Evolutionary conservation across 1,140 invertebrate species (phyloP).

Genomic region (Ditylenchus dipsaci): DNA sequence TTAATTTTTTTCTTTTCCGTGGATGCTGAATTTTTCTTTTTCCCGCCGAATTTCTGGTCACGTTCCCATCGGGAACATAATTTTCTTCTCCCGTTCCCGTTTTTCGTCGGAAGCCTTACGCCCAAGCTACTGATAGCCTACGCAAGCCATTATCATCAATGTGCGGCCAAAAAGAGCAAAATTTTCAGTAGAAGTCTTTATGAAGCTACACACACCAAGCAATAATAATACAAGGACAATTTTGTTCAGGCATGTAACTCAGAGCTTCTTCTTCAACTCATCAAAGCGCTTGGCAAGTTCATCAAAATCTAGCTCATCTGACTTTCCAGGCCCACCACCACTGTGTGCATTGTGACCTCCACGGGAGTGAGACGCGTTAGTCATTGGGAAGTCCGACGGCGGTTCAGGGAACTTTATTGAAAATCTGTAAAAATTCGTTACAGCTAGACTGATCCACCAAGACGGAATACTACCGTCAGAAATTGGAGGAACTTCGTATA

Average conservation of each 20-base stretch:
- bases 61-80: too few species aligned
- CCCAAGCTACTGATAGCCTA: too few species aligned
- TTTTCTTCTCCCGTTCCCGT: too few species aligned
- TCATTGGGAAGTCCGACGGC: slow-evolving; percentile 27
- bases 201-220: too few species aligned
- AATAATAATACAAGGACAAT: too few species aligned
- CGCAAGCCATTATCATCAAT: too few species aligned
- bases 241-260: not conserved
- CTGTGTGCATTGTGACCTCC: not conserved
- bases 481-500: slow-evolving; percentile 40
- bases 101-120: too few species aligned
- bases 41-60: too few species aligned
- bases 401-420: slow-evolving; percentile 50
- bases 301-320: slow-evolving; percentile 36
- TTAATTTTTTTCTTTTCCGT: too few species aligned
- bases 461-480: not conserved
- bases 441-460: not conserved
- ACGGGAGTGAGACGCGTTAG: not conserved
- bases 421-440: slow-evolving; percentile 39
- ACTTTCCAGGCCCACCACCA: not conserved
- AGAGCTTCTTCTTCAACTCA: slow-evolving; percentile 31
- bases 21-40: too few species aligned
- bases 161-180: too few species aligned
- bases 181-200: too few species aligned
- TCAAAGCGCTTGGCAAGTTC: slow-evolving; percentile 34